A percentile compares a stretch with the other conserved stretches of the same genome.
Evolutionary conservation across 2,113 vertebrate genomes (phyloP).

Genomic region (Lamprologus speciosus): DNA sequence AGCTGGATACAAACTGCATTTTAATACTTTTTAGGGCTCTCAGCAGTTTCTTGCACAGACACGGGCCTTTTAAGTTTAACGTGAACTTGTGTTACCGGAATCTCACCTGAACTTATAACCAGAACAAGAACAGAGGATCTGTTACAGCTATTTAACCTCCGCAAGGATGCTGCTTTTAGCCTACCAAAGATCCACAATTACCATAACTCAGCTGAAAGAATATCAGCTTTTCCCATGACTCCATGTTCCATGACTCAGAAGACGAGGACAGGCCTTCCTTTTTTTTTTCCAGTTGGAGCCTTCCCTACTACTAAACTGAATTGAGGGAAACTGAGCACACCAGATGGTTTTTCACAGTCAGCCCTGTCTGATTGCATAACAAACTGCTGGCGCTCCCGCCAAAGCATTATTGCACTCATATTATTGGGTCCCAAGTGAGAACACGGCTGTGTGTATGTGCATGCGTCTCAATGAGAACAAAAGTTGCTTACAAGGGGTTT

Average conservation of each 20-base stretch:
- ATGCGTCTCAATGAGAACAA: neutral
- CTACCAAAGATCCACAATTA: neutral
- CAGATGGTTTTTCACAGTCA: slow-evolving; percentile 43
- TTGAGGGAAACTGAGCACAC: neutral
- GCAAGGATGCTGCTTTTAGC: neutral
- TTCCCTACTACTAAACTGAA: neutral
- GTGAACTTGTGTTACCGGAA: neutral
- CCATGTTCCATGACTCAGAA: slow-evolving; percentile 37
- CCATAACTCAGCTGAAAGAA: slow-evolving; percentile 3
- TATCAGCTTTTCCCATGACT: slow-evolving; percentile 36
- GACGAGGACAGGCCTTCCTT: neutral
- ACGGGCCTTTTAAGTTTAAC: neutral
- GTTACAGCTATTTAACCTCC: neutral
- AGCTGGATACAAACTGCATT: slow-evolving; percentile 4
- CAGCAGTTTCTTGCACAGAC: neutral
- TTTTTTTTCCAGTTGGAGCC: neutral
- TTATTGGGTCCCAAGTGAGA: neutral
- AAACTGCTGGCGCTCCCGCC: neutral
- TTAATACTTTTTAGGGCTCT: neutral
- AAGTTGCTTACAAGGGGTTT: neutral
- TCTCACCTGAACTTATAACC: neutral
- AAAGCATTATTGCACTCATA: slow-evolving; percentile 6
- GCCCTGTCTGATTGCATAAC: slow-evolving; percentile 47
- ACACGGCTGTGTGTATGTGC: neutral
- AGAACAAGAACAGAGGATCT: neutral